Evolutionary conservation across 2,113 vertebrate species (phyloP).

Genomic region (Pavo muticus): DNA sequence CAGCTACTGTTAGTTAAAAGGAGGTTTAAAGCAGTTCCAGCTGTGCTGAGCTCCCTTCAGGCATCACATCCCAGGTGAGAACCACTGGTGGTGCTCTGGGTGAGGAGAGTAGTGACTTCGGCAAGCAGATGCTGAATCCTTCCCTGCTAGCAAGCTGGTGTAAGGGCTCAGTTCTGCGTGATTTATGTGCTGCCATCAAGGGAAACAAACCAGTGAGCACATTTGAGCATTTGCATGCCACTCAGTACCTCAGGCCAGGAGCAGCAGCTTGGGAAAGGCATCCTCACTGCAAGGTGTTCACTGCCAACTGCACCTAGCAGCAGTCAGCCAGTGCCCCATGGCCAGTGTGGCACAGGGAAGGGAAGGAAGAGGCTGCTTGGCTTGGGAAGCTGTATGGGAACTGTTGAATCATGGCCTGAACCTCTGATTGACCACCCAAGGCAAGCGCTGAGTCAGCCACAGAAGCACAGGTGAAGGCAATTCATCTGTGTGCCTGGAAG

Average conservation of each 20-base stretch:
- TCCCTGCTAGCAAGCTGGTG: background rate
- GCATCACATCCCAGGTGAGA: background rate
- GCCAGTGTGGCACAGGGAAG: background rate
- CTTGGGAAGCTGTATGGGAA: background rate
- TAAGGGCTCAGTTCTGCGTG: background rate
- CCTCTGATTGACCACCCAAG: no score
- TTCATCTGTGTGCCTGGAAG: no score
- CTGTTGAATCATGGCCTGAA: no score
- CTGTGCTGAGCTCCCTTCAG: background rate
- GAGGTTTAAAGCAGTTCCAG: background rate
- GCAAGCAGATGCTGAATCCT: background rate
- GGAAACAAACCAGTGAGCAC: background rate
- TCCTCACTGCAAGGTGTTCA: background rate
- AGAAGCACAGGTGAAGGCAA: no score
- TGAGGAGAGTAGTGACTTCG: fast-evolving
- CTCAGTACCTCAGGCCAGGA: background rate
- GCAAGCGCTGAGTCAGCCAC: no score
- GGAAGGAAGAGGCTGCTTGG: background rate
- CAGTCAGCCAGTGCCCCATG: background rate
- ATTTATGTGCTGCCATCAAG: background rate
- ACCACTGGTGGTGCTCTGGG: background rate
- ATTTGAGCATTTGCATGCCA: background rate
- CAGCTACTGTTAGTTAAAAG: background rate
- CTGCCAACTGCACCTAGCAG: background rate
- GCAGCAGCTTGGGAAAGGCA: background rate